Evolutionary conservation across 1,140 invertebrate genomes (phyloP), one percentile per base, ranked within the genome.

Genomic region (Drosophila repletoides): DNA sequence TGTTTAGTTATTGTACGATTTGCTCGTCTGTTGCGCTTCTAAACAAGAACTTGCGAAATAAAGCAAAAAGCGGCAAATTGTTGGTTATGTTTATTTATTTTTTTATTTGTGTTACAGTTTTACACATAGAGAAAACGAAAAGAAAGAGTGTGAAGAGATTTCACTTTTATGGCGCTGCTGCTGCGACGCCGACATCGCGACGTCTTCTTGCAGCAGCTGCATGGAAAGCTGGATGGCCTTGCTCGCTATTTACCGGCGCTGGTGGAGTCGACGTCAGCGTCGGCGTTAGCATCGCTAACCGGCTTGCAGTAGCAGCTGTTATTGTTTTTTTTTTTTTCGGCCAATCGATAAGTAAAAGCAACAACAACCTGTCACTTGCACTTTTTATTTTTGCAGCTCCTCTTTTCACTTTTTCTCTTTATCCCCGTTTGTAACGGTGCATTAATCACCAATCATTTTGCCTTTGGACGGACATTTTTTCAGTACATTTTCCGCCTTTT

Each of bases 361-460:
- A 14, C 40, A 41, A 49, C 26, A 53, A 10, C 5, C 15, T 12
- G 17, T 7, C 58, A 51, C 53, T 49, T 33, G 53, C 63, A 53
- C 65, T 59, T 68, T 53, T 55, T 63, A 14, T 45, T 55, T 60
- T 21, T 15, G 24, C 24, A 46, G 12, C 56, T 31, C 9, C 22
- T 21, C 41, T 12, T 10, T 15, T 12, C 34, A 43, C 56, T 53
- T 58, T 53, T 48, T 53, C 17, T 61, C 40, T 22, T 28, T 17
- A 9, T 24, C 9, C 38, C 7, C 38, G 24, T 45, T 21, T 36
- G 29, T 26, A 41, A 53, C 22, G 46, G 45, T 66, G 46, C 46
- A 45, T 53, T 67, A 67, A 67, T 67, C 64, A 48, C 40, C 65
- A 63, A 48, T 68, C 41, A 63, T 41, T 55, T 34, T 48, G 59